Evolutionary conservation across 2,113 vertebrate species (phyloP), one percentile per base, ranked within the genome.

Genomic region (Pollachius pollachius): DNA sequence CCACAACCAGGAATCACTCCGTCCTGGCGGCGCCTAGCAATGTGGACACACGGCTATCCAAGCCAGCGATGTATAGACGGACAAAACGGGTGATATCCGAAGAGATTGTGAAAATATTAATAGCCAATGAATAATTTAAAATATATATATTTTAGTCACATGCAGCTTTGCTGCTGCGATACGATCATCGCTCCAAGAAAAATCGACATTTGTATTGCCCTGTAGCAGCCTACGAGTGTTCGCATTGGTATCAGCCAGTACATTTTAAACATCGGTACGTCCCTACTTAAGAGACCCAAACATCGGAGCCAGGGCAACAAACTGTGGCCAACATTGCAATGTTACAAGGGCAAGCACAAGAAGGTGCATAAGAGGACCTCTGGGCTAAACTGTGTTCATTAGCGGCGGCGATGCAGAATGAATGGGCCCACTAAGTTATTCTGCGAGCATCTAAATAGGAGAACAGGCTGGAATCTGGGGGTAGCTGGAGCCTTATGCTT

Each of bases 381-480:
- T 8, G 34, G 81, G 81, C 78, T 78, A 82, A 84, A 77, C 69
- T 64, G 77, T 67, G 75, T 89, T 91, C 85, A 88, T 91, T 92
- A 91, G 73, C 70, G 81, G 67, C 79, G 74, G 80, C 66, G 68
- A 74, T 65, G 85, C 78, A 81, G 72, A 87, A 85, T 81, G 70
- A 85, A 88, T 81, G 68, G 74, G 78, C 83, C 84, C 78, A 74
- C 87, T 87, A 84, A 85, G 75, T 77, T 84, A 82, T 87, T 84
- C 86, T 76, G 69, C 48, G 34, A 74, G 84, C 84, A 76, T 89
- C 78, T 62, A 81, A 65, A 74, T 76, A 56, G 72, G 75, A 72
- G 85, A 76, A 79, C 79, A 71, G 71, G 77, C 74, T 78, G 78
- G 68, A 79, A 72, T 67, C 41, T 9, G 41, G 41, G 25, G 27